phyloP scores from a whole-genome alignment of 30 jellyfish, hydroid and myxozoan species.

The Mastigias papua region DNA sequence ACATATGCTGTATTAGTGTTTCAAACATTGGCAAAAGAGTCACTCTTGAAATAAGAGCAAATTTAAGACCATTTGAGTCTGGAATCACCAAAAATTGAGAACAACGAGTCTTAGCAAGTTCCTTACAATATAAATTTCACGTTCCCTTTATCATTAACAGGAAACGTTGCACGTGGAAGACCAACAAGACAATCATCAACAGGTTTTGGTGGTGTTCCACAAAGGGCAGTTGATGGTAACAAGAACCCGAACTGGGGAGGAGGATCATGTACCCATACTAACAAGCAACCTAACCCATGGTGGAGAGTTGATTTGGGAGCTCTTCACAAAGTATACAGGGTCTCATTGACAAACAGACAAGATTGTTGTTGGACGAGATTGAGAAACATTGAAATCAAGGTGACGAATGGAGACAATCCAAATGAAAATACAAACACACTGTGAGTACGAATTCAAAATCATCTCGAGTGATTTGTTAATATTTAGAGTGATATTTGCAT shows the following conservation, averaged over 20 bases:
- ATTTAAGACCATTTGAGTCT: no score
- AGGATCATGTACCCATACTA: conserved; percentile 63
- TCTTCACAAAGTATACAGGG: conserved; percentile 30
- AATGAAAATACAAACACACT: conserved; percentile 16
- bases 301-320: conserved; percentile 68
- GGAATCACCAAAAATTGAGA: no score
- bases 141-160: no score
- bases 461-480: background rate
- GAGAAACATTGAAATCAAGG: conserved; percentile 51
- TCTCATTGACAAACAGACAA: conserved; percentile 52
- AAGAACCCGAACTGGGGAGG: conserved; percentile 47
- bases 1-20: no score
- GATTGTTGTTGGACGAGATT: conserved; percentile 65
- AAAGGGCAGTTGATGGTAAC: conserved; percentile 69
- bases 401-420: conserved; percentile 34
- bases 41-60: no score
- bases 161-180: conserved; percentile 62
- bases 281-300: conserved; percentile 54
- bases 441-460: background rate
- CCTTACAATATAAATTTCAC: no score
- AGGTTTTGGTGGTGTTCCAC: conserved; percentile 43
- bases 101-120: no score
- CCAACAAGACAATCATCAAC: conserved; percentile 64
- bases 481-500: no score
- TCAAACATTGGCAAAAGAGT: no score